Percentiles rank a stretch among this genome's conserved stretches.
Conservation (phyloP, 2,888 invertebrate genomes). For the Agrotis clavis region DNA sequence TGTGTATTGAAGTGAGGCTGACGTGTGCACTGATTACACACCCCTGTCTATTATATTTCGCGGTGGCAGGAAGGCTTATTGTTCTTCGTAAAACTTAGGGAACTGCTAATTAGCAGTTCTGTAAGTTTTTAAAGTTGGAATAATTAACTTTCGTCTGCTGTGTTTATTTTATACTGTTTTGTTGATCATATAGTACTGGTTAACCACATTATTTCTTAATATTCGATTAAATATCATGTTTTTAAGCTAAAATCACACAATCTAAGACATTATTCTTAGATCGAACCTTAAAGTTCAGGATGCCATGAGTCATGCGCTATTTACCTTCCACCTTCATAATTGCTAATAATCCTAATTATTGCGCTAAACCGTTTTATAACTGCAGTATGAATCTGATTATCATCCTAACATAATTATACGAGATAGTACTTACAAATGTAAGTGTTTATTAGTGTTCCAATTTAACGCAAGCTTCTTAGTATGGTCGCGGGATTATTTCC, state of each 20-base stretch:
- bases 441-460: slow-evolving; percentile 53
- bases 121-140: slow-evolving; percentile 5
- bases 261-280: neutral
- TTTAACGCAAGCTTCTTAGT: slow-evolving; percentile 41
- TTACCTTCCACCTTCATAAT: slow-evolving; percentile 25
- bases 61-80: slow-evolving; percentile 41
- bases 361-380: slow-evolving; percentile 24
- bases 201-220: no score
- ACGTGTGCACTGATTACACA: slow-evolving; percentile 68
- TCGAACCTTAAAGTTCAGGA: neutral
- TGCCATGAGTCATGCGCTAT: neutral
- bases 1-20: slow-evolving; percentile 78
- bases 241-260: no score
- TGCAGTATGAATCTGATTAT: slow-evolving; percentile 50
- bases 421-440: slow-evolving; percentile 13
- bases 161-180: neutral
- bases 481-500: no score
- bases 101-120: slow-evolving; percentile 34
- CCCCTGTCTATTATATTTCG: slow-evolving; percentile 53
- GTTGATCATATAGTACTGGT: no score
- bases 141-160: neutral
- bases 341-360: slow-evolving; percentile 44
- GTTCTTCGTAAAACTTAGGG: slow-evolving; percentile 42
- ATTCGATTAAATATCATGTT: no score
- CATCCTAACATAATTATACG: no score